Evolutionary conservation across 2,797 vertebrate species (phyloP).

Genomic region (Poeciliopsis turneri): DNA sequence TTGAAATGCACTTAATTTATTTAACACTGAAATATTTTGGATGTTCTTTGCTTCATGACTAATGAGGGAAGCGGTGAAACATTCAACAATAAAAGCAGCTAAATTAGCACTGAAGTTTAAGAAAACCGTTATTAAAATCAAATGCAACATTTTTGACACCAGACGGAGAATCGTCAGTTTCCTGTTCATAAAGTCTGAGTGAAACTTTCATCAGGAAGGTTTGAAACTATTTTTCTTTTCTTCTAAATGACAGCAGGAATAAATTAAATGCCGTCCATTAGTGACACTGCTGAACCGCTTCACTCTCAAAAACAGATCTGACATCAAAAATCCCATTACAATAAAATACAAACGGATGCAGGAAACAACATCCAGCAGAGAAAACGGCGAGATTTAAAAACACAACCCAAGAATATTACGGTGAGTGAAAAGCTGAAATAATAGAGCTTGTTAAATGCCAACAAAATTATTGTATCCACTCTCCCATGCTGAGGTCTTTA

Average conservation of each 20-base stretch:
- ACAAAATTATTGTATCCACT: neutral
- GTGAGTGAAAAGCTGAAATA: neutral
- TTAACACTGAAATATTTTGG: neutral
- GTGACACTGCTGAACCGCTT: conserved; percentile 43
- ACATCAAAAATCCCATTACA: conserved; percentile 27
- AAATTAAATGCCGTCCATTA: conserved; percentile 46
- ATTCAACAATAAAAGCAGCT: neutral
- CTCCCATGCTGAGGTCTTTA: neutral
- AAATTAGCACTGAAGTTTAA: neutral
- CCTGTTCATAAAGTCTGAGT: neutral
- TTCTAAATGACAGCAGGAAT: conserved; percentile 18
- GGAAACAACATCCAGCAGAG: conserved; percentile 9
- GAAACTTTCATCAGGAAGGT: neutral
- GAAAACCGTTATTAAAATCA: neutral
- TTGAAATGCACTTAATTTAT: neutral
- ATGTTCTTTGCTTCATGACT: neutral
- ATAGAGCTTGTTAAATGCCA: neutral
- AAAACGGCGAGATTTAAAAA: neutral
- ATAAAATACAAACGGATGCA: neutral
- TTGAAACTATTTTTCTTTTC: conserved; percentile 14
- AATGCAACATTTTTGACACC: neutral
- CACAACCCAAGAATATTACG: neutral
- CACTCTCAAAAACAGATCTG: conserved; percentile 9
- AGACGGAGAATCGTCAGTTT: neutral
- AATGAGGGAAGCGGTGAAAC: neutral